These are phyloP conservation scores for Druon quercuslanigerum DNA, from an alignment of 1,140 invertebrate genomes.

Conservation along the genomic window DNA sequence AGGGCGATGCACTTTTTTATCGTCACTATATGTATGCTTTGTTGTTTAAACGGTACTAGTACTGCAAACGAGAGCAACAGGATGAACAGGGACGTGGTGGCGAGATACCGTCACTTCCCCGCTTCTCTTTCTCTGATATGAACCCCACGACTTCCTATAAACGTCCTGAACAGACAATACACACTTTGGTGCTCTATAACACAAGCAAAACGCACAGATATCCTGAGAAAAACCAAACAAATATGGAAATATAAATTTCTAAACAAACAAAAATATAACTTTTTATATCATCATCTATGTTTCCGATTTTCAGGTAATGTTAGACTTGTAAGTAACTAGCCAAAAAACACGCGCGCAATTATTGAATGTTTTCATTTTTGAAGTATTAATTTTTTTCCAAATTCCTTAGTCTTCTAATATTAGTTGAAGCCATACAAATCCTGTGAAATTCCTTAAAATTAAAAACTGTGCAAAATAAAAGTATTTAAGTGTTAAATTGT, in stretches of 20 bases:
- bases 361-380: no score
- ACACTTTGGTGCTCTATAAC: constrained; percentile 4
- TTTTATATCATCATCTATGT: no score
- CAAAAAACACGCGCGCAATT: no score
- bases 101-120: constrained; percentile 44
- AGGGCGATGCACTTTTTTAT: neutral
- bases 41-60: constrained; percentile 17
- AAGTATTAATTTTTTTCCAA: no score
- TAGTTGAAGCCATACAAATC: no score
- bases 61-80: constrained; percentile 49
- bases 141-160: constrained; percentile 41
- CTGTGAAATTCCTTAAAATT: no score
- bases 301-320: no score
- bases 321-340: no score
- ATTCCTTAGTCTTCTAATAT: no score
- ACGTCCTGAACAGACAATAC: constrained; percentile 2
- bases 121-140: constrained; percentile 37
- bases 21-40: neutral
- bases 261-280: no score
- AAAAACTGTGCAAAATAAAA: no score
- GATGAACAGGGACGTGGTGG: constrained; percentile 50
- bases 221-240: neutral
- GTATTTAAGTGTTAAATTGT: no score
- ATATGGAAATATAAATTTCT: neutral
- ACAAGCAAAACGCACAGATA: neutral